A percentile compares a stretch with the other conserved stretches of the same genome.
phyloP scores from a whole-genome alignment of 2,888 invertebrate species.

The Liopterus haemorrhoidalis region DNA sequence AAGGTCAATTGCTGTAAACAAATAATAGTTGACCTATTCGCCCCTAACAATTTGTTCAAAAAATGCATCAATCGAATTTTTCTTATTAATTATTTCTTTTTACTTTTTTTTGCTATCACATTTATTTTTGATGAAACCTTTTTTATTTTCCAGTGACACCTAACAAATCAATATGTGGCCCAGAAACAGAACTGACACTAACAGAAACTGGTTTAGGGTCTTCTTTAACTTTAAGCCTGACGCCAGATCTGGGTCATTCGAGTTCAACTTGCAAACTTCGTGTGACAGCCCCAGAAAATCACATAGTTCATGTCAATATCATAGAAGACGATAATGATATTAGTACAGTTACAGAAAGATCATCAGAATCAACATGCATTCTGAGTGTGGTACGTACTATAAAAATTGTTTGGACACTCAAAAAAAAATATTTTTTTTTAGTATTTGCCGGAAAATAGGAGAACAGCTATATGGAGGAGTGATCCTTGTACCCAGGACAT shows the following conservation, averaged over 20 bases:
- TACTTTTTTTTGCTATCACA: too few relatives aligned
- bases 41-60: too few relatives aligned
- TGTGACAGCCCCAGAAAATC: constrained; percentile 37
- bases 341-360: constrained; percentile 25
- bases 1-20: too few relatives aligned
- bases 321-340: constrained; percentile 26
- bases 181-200: constrained; percentile 30
- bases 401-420: too few relatives aligned
- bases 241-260: constrained; percentile 33
- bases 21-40: too few relatives aligned
- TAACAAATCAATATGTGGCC: constrained; percentile 35
- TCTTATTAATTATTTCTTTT: too few relatives aligned
- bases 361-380: constrained; percentile 31
- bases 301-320: constrained; percentile 38
- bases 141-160: too few relatives aligned
- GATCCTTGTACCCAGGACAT: constrained; percentile 36
- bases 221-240: constrained; percentile 32
- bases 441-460: constrained; percentile 37
- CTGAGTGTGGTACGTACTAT: constrained; percentile 37
- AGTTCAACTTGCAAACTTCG: constrained; percentile 30
- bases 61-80: too few relatives aligned
- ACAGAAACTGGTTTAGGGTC: constrained; percentile 32
- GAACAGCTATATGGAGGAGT: constrained; percentile 37
- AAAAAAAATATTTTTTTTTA: too few relatives aligned
- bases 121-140: too few relatives aligned